phyloP scores from a whole-genome alignment of 1,140 invertebrate genomes.

The Doryteuthis pealeii region DNA sequence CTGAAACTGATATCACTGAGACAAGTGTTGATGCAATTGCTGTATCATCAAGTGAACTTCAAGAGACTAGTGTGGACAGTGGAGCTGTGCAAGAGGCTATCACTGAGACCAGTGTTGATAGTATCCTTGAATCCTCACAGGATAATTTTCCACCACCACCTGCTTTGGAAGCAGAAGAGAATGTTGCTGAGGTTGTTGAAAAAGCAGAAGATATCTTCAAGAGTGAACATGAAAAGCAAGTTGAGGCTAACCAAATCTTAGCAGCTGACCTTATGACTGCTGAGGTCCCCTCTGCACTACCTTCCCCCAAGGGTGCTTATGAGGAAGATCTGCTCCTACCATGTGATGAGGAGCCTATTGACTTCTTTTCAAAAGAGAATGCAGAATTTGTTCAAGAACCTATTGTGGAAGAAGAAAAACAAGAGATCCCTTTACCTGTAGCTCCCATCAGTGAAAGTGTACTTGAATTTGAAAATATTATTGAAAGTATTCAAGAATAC shows the following conservation, averaged over 20 bases:
- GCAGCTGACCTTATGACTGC: background rate
- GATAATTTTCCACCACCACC: background rate
- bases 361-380: too few relatives aligned
- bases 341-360: background rate
- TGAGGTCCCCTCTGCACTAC: conserved; percentile 1
- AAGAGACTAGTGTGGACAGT: background rate
- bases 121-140: background rate
- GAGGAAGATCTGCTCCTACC: background rate
- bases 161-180: background rate
- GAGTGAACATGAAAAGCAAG: conserved; percentile 1
- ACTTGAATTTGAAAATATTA: too few relatives aligned
- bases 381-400: too few relatives aligned
- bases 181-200: conserved; percentile 9
- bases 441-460: too few relatives aligned
- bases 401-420: too few relatives aligned
- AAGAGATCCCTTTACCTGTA: too few relatives aligned
- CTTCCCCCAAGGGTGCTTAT: background rate
- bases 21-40: background rate
- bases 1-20: background rate
- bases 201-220: conserved; percentile 4
- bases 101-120: conserved; percentile 5
- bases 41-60: background rate
- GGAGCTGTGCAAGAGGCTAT: background rate
- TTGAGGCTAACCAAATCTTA: background rate
- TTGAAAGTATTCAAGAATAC: too few relatives aligned